Evolutionary conservation across 2,888 invertebrate species (phyloP).

Genomic region (Octonoba sinensis): DNA sequence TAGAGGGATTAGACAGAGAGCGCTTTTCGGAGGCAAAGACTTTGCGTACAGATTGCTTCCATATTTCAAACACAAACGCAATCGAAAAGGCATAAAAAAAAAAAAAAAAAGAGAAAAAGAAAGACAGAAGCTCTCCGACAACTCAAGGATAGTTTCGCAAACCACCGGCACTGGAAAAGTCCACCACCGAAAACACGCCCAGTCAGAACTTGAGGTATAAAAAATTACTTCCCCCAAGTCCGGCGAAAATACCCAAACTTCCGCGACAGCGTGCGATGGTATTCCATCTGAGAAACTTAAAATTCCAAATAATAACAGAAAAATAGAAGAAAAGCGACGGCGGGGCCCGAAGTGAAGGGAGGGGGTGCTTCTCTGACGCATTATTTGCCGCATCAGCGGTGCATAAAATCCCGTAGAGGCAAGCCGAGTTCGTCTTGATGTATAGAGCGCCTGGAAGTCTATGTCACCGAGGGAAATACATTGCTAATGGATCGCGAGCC

Average conservation of each 20-base stretch:
- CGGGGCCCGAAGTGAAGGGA: not conserved
- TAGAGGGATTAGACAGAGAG: not conserved
- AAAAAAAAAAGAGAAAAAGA: no score
- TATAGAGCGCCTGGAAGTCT: slow-evolving; percentile 39
- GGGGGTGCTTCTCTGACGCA: slow-evolving; percentile 28
- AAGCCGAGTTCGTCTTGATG: slow-evolving; percentile 50
- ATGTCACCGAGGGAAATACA: slow-evolving; percentile 61
- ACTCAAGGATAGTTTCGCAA: not conserved
- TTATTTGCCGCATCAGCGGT: slow-evolving; percentile 63
- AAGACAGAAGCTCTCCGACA: not conserved
- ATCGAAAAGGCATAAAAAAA: not conserved
- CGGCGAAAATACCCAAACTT: slow-evolving; percentile 44
- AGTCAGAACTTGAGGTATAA: slow-evolving; percentile 26
- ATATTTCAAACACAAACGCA: not conserved
- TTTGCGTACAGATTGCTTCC: not conserved
- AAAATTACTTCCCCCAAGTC: slow-evolving; percentile 57
- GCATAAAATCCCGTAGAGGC: slow-evolving; percentile 62
- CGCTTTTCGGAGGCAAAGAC: not conserved
- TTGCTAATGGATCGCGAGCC: slow-evolving; percentile 58
- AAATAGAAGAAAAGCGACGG: not conserved
- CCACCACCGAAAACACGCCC: not conserved
- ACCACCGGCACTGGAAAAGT: slow-evolving; percentile 15
- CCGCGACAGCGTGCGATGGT: slow-evolving; percentile 24
- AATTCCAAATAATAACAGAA: slow-evolving; percentile 32
- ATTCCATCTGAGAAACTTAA: slow-evolving; percentile 56